Base-by-base conservation (phyloP, 2,888 invertebrate species). In the Plusia festucae region DNA sequence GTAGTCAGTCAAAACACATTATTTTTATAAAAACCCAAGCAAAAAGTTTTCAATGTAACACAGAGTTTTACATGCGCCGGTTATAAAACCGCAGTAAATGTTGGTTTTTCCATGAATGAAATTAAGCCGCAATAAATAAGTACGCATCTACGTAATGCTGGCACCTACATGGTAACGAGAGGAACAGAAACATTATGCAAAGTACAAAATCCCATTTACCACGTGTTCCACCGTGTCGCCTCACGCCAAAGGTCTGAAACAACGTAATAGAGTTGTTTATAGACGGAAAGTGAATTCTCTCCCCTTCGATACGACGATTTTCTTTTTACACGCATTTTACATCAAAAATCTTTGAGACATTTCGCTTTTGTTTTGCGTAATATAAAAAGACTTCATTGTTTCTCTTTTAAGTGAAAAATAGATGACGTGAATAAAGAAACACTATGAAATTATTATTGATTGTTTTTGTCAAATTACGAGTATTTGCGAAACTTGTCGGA, bases 141-240 rank as follows among this genome's bases (percentile, higher is more conserved):
- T 67, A 65, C 74, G 66, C 71, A 72, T 60, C 40, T 58, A 60
- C 32, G 49, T 61, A 70, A 34, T 30, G 24, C 18, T 64, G 61
- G 58, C 60, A 56, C 70, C 74, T 70, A 76, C 72, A 73, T 72
- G 60, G 70, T 65, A 63, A 69, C 65, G 72, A 77, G 74, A 82
- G 77, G 79, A 75, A 77, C 82, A 82, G 78, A 82, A 87, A 86
- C 87, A 88, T 90, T 90, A 91, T 91, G 91, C 85, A 91, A 90
- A 91, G 87, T 89, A 89, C 85, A 86, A 88, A 90, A 90, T 88
- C 88, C 83, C 84, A 91, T 91, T 91, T 90, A 77, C 82, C 84
- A 82, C 83, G 82, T 83, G 83, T 81, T 77, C 73, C 76, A 78
- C 78, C 82, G 74, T 80, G 83, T 81, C 81, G 65, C 76, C 80